Evolutionary conservation across 2,113 vertebrate genomes (phyloP).

Genomic region (Sciurus niger): DNA sequence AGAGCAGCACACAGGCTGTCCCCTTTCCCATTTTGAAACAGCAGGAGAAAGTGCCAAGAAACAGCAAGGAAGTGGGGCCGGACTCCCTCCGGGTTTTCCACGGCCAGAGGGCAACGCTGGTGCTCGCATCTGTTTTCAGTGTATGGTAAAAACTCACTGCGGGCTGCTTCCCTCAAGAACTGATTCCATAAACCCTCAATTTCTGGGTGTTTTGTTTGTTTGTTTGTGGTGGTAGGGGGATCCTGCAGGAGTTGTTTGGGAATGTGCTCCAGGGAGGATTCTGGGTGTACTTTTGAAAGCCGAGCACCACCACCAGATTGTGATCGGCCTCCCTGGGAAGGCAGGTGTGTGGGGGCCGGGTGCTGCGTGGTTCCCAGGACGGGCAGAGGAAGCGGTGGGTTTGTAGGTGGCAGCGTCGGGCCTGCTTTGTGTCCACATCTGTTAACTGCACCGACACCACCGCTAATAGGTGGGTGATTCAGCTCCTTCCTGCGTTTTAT

Average conservation of each 20-base stretch:
- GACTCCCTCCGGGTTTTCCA: neutral
- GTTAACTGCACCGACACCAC: neutral
- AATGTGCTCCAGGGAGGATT: neutral
- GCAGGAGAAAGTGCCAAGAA: neutral
- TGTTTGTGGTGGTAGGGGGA: neutral
- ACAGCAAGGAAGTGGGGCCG: neutral
- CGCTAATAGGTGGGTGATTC: conserved; percentile 74
- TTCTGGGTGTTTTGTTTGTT: conserved; percentile 8
- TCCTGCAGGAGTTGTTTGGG: conserved; percentile 18
- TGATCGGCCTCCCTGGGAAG: neutral
- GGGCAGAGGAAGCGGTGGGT: conserved; percentile 7
- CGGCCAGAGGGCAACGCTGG: neutral
- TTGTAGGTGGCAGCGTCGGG: neutral
- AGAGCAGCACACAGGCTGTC: neutral
- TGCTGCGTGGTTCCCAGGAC: rapidly evolving
- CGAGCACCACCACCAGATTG: neutral
- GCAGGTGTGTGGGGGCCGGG: neutral
- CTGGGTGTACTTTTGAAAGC: conserved; percentile 19
- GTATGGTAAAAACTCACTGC: neutral
- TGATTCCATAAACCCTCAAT: conserved; percentile 33
- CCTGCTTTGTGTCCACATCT: conserved; percentile 48
- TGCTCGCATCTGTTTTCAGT: neutral
- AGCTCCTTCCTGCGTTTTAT: conserved; percentile 70
- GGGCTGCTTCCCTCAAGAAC: conserved; percentile 7
- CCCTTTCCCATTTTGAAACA: neutral